Evolutionary conservation across 2,888 invertebrate species (phyloP), one percentile per base, ranked within the genome.

Genomic region (Ctenicera cuprea): DNA sequence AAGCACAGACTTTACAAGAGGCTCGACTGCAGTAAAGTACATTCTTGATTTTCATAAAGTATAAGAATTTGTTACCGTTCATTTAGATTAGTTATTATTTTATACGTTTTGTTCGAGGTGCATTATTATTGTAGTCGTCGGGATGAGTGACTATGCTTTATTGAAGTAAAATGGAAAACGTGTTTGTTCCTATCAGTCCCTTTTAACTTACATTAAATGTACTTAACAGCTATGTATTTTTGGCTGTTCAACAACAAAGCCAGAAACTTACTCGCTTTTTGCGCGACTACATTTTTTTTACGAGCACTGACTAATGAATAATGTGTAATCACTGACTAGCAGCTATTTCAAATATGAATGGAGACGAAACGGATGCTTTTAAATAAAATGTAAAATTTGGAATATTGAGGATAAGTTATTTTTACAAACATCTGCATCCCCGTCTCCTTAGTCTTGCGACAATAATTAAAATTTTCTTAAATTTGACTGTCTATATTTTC

Each of bases 1-100:
- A 91, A 33, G 87, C 90, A 9, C 91, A 91, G 83, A 91, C 92
- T 72, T 90, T 94, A 72, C 94, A 94, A 86, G 94, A 94, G 86
- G 94, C 94, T 57, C 89, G 94, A 84, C 91, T 94, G 88, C 94
- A 94, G 87, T 94, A 92, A 87, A 74, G 43, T 45, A 63, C 70
- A 50, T 52, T 57, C 54, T 52, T 59, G 38, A 75, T 73, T 41
- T 62, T 64, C 57, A 11, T 63, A 57, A 26, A 57, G 7, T 38
- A n/a, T 67, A 67, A 69, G 69, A 63, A 54, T 63, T 38, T 67
- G 72, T 72, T 72, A 67, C 67, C 72, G 61, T 62, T 69, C 38
- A 62, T 67, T 38, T 72, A 69, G 57, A 20, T 11, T 69, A 73
- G 64, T 63, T 65, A 41, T 33, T 20, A 68, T 57, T 69, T 73